Base-by-base conservation (phyloP, 2,113 vertebrate species). In the Prionailurus viverrinus region DNA sequence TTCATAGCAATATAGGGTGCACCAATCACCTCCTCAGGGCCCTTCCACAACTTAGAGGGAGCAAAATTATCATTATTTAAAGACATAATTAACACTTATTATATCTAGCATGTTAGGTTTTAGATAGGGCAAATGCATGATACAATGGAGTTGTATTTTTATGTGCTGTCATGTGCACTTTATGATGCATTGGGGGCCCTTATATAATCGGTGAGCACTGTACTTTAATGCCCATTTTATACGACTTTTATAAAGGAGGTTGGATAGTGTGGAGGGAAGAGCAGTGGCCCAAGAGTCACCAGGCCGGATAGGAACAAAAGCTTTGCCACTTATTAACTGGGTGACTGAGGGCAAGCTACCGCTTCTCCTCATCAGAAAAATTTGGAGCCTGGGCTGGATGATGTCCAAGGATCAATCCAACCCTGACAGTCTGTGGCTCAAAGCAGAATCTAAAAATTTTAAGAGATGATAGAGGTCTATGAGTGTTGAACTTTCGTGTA, bases 141-240 rank as follows among this genome's bases (percentile, higher is more conserved):
- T 7, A 90, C 74, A 88, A 87, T 90, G 53, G 82, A n/a, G 10
- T 41, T 81, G 41, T 21, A 7, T 71, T 92, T 94, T 97, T 93
- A 95, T 61, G 83, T 61, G 94, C 80, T 41, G 74, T 74, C 33
- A 0, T 36, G 65, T 80, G 14, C 4, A 41, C 84, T 94, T 98
- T 91, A 96, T 31, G 61, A 91, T 4, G 86, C 23, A 85, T 23
- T 18, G 33, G 55, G 55, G 76, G 68, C 36, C 68, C 86, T 76
- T 18, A 18, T 14, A 51, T 69, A 86, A 93, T 61, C 21, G 0
- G 36, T 19, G 48, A 33, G 63, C 74, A 2, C 63, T 31, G 73
- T 29, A 58, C 91, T 90, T 87, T 78, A 93, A 39, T 89, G 95
- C 27, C 55, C 41, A 18, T 51, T 98, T 97, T 95, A 94, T 87